Base-by-base conservation (phyloP, 2,797 vertebrate species). In the Synanceia verrucosa region DNA sequence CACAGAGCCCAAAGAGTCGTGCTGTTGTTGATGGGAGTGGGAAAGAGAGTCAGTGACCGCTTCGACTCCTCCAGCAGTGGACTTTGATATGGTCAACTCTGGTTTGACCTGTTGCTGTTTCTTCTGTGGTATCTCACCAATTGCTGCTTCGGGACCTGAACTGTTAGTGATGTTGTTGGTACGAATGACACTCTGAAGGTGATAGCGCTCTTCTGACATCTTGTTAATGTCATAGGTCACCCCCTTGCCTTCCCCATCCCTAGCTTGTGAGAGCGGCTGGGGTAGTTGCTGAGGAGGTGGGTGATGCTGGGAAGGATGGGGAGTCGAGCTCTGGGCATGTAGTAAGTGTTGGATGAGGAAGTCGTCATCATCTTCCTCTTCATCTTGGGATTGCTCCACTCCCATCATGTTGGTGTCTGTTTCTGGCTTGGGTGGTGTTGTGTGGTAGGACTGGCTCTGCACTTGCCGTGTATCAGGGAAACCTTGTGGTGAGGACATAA, bases 321-420 rank as follows among this genome's bases (percentile, higher is more conserved):
- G 65, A 36, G 83, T 78, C 44, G 94, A 95, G 84, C 94, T 96
- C 73, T 96, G 95, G 0, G 94, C 92, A 72, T 96, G 95, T 47
- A 98, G 86, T 47, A 98, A 92, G 66, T 97, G 96, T 77, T 96
- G 96, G 52, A 97, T 97, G 28, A 97, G 91, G 55, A 98, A 97
- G 28, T 97, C 96, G 10, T 94, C 93, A 29, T 92, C 92, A 51
- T 91, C 91, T 2, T 95, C 94, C 0, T 91, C 93, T 9, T 90
- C 89, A 2, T 90, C 90, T 78, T 90, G 91, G 37, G 90, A 78
- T 80, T 75, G 83, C 47, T 94, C 91, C 31, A 91, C 87, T 55
- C 86, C 87, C 64, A 79, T 81, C 77, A 97, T 92, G 67, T 95
- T 95, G 18, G 94, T 86, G 0, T 96, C 95, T 0, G 93, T 85